A percentile compares a stretch with the other conserved stretches of the same genome.
These are phyloP conservation scores for Alcedo quadribrachys DNA, from an alignment of 2,797 vertebrate species.

Conservation along the genomic window DNA sequence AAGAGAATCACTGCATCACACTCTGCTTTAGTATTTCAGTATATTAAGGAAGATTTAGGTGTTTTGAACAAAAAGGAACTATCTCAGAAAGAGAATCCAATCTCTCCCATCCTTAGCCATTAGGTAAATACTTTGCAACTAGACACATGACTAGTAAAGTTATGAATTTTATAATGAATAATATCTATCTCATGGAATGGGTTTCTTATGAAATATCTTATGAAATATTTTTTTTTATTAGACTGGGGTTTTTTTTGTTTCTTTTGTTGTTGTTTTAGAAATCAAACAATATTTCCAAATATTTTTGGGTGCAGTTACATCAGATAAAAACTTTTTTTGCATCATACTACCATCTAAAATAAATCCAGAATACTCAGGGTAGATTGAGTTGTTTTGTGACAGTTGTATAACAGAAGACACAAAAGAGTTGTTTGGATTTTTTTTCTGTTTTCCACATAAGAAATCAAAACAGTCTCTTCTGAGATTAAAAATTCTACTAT, in stretches of 20 bases:
- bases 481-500: neutral
- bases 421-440: neutral
- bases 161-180: neutral
- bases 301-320: neutral
- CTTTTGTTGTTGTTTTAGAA: too few relatives aligned
- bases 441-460: neutral
- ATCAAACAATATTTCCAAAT: neutral
- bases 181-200: neutral
- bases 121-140: neutral
- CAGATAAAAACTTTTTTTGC: neutral
- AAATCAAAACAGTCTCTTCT: neutral
- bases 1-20: neutral
- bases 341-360: neutral
- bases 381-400: neutral
- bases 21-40: neutral
- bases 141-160: neutral
- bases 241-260: too few relatives aligned
- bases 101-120: neutral
- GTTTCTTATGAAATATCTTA: neutral
- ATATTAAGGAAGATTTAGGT: neutral
- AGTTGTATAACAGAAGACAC: neutral
- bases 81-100: neutral
- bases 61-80: neutral
- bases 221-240: neutral
- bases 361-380: neutral